Base-by-base conservation (phyloP, 2,113 vertebrate genomes). In the Microtus pennsylvanicus region DNA sequence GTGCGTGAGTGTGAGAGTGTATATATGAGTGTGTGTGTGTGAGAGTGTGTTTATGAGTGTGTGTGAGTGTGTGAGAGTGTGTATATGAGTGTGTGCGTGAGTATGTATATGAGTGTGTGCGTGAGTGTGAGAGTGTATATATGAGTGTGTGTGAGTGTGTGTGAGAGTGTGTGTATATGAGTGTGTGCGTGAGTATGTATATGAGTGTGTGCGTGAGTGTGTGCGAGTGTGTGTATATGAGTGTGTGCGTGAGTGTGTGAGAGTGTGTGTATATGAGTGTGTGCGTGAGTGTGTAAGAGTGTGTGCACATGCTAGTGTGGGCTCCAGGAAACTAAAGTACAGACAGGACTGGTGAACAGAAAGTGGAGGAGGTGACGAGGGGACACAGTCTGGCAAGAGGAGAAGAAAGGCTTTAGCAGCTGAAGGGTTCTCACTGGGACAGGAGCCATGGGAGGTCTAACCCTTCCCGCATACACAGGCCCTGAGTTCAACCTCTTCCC, bases 191-290 rank as follows among this genome's bases (percentile, higher is more conserved):
- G 70, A 4, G 69, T 19, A 13, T 30, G 2, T 35, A 1, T 72
- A 1, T 9, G 35, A 6, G 17, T 3, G 35, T n/a, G n/a, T 5
- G 7, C 1, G 17, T n/a, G n/a, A 22, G 17, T 7, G 14, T 38
- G 1, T 12, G 11, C 3, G 50, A 21, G 21, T 3, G 16, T 21
- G 12, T 22, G 75, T 7, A 1, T 30, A 0, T 8, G 13, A 47
- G 42, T 28, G 42, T 77, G 12, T 30, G 12, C 16, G 4, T 75
- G 11, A n/a, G 22, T 24, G 38, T 74, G 9, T 38, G n/a, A 38
- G 17, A 58, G 55, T 58, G 55, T 19, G 17, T 58, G 55, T 58
- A 58, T 58, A 58, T 19, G 55, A 58, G 42, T 47, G 42, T 77
- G 12, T 30, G 12, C 8, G 1, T 75, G 11, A 5, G 22, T 24